Evolutionary conservation across 2,888 invertebrate species (phyloP).

Genomic region (Agonopterix alstromeriana): DNA sequence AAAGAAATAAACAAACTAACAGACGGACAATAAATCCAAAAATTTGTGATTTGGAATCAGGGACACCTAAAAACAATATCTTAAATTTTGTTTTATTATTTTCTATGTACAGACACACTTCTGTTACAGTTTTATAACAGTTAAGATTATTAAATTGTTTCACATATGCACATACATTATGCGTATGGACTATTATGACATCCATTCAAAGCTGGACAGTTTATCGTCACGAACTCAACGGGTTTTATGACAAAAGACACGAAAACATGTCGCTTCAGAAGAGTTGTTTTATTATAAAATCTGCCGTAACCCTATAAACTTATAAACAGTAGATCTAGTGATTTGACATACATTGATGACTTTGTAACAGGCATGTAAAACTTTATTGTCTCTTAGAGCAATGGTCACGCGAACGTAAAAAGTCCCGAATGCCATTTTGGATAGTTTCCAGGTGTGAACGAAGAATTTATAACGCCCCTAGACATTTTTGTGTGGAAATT

Average conservation of each 20-base stretch:
- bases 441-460: constrained; percentile 34
- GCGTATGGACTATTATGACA: constrained; percentile 5
- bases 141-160: too few species aligned
- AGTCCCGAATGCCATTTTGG: constrained; percentile 10
- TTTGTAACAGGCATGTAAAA: constrained; percentile 16
- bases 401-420: constrained; percentile 3
- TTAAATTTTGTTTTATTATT: too few species aligned
- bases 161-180: background rate
- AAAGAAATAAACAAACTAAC: too few species aligned
- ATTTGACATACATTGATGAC: constrained; percentile 18
- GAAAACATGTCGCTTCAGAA: constrained; percentile 18
- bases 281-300: background rate
- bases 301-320: too few species aligned
- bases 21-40: too few species aligned
- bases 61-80: too few species aligned
- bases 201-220: constrained; percentile 16
- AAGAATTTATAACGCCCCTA: constrained; percentile 33
- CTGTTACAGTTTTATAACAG: too few species aligned
- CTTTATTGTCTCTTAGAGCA: constrained; percentile 18
- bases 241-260: constrained; percentile 28
- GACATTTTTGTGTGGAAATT: constrained; percentile 27
- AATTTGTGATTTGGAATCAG: too few species aligned
- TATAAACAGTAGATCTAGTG: background rate
- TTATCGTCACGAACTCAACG: constrained; percentile 10
- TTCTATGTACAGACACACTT: too few species aligned